Percentiles rank a stretch among this genome's conserved stretches.
Evolutionary conservation across 2,797 vertebrate species (phyloP).

Genomic region (Chromis chromis): DNA sequence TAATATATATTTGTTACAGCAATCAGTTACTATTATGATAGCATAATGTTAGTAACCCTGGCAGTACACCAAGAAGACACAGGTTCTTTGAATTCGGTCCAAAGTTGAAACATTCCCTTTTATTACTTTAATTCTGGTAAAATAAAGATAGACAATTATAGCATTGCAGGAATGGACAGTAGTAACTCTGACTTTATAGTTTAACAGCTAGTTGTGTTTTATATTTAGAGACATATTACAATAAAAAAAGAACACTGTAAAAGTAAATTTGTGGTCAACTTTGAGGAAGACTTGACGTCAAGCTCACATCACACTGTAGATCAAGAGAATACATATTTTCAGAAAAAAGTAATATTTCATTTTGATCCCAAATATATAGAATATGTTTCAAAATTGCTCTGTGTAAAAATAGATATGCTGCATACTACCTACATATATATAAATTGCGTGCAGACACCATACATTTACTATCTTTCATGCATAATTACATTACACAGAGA

Average conservation of each 20-base stretch:
- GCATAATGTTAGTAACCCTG: constrained; percentile 50
- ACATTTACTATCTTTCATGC: neutral
- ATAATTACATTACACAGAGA: neutral
- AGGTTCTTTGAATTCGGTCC: constrained; percentile 73
- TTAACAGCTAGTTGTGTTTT: constrained; percentile 73
- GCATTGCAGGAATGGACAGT: constrained; percentile 41
- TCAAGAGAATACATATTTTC: neutral
- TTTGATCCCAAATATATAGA: neutral
- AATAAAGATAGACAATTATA: constrained; percentile 71
- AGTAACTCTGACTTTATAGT: constrained; percentile 64
- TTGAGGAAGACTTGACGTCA: constrained; percentile 51
- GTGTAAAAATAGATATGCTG: neutral
- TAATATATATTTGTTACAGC: constrained; percentile 53
- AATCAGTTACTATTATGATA: constrained; percentile 51
- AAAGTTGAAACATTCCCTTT: constrained; percentile 80
- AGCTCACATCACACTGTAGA: neutral
- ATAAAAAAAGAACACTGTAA: constrained; percentile 38
- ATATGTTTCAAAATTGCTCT: neutral
- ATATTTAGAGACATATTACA: constrained; percentile 62
- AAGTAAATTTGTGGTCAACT: constrained; percentile 60
- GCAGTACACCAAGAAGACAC: constrained; percentile 61
- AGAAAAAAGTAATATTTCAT: neutral
- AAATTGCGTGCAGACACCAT: neutral
- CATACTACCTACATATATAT: neutral
- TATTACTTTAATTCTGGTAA: constrained; percentile 75